A percentile compares a stretch with the other conserved stretches of the same genome.
phyloP scores from a whole-genome alignment of 2,797 vertebrate genomes.

The Cuniculus paca region DNA sequence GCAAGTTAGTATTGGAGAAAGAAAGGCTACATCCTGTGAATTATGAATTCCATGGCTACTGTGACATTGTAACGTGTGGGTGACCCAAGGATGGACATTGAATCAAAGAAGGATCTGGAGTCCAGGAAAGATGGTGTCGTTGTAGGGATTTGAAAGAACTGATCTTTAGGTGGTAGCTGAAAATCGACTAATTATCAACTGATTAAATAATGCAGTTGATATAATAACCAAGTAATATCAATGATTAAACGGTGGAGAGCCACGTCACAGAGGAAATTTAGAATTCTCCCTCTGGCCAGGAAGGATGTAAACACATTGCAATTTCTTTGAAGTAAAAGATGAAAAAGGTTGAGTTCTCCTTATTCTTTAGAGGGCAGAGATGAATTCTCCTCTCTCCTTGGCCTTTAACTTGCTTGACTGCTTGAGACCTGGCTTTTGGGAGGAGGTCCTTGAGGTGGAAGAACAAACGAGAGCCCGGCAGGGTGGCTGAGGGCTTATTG shows the following conservation, averaged over 20 bases:
- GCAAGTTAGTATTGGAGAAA: not conserved
- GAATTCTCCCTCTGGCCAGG: not conserved
- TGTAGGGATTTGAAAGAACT: not conserved
- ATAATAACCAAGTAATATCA: not conserved
- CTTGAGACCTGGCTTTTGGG: not conserved
- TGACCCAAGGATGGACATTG: not conserved
- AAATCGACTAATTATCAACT: not conserved
- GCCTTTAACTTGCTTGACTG: not conserved
- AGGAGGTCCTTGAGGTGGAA: not conserved
- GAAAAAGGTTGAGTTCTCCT: not conserved
- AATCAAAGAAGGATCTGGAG: not conserved
- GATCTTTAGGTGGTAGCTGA: not conserved
- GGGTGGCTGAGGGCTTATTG: not conserved
- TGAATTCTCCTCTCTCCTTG: not conserved
- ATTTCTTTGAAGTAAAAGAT: not conserved
- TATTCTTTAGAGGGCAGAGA: not conserved
- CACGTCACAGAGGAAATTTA: not conserved
- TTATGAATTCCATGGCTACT: not conserved
- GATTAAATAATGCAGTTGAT: not conserved
- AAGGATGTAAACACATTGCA: not conserved
- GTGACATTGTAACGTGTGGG: not conserved
- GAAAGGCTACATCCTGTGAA: not conserved
- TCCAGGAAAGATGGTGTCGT: not conserved
- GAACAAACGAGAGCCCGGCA: not conserved
- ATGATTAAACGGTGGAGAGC: not conserved